A percentile compares a stretch with the other conserved stretches of the same genome.
These are phyloP conservation scores for Mastacembelus armatus DNA, from an alignment of 2,797 vertebrate species.

Conservation along the genomic window DNA sequence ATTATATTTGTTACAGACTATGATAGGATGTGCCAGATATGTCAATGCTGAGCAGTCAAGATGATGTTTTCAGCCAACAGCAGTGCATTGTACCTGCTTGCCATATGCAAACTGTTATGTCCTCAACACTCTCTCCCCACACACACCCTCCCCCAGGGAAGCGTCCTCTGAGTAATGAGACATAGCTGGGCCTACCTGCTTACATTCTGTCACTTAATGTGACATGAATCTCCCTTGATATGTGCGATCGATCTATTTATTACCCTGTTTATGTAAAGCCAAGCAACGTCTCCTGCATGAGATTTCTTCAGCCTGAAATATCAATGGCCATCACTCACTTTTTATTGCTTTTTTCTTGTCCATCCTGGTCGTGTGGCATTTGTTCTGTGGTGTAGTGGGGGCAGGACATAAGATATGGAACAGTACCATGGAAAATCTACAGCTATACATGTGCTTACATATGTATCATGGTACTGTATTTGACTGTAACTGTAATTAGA, in stretches of 20 bases:
- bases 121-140: constrained; percentile 2
- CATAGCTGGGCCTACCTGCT: constrained; percentile 65
- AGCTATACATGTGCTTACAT: no score
- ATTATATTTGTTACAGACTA: constrained; percentile 1
- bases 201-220: constrained; percentile 74
- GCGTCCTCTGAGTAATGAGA: constrained; percentile 75
- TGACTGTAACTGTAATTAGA: constrained; percentile 22
- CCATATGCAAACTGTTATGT: constrained; percentile 30
- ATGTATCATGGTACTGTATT: no score
- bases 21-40: not conserved
- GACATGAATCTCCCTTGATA: constrained; percentile 75
- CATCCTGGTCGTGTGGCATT: constrained; percentile 69
- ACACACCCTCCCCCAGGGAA: constrained; percentile 33
- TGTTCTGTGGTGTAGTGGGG: constrained; percentile 48
- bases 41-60: not conserved
- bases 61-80: constrained; percentile 15
- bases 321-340: constrained; percentile 80
- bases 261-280: constrained; percentile 84
- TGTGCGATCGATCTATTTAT: constrained; percentile 84
- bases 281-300: constrained; percentile 67
- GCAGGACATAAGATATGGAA: constrained; percentile 51
- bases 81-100: constrained; percentile 5
- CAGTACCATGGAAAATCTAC: constrained; percentile 35
- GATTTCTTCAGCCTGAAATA: constrained; percentile 75
- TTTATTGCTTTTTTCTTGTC: constrained; percentile 75